A percentile compares a stretch with the other conserved stretches of the same genome.
Conservation (phyloP, 2,888 invertebrate species). For the Heliconius hortense region DNA sequence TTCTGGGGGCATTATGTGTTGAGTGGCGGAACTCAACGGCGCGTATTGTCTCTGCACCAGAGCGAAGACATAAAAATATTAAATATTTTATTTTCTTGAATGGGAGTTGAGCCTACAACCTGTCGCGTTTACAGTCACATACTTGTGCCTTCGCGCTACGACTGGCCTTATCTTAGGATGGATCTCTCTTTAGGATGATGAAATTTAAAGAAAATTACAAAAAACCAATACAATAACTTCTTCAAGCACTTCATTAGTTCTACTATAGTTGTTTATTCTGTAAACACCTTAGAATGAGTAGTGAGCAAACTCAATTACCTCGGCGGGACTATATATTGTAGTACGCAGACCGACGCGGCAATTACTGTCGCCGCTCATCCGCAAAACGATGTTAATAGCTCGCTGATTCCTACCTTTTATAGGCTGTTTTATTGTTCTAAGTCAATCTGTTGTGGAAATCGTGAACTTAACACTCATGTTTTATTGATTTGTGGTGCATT, state of each 20-base stretch:
- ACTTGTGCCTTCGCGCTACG: no score
- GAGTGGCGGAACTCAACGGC: no score
- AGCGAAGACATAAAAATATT: no score
- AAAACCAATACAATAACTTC: not conserved
- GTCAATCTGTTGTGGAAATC: conserved; percentile 33
- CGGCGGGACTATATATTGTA: conserved; percentile 73
- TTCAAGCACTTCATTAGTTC: conserved; percentile 1
- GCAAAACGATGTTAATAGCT: conserved; percentile 78
- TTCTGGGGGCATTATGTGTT: no score
- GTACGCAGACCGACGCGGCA: conserved; percentile 75
- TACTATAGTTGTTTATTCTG: conserved; percentile 22
- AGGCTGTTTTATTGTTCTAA: conserved; percentile 54
- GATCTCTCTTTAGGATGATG: no score
- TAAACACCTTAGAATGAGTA: conserved; percentile 39
- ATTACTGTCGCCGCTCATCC: conserved; percentile 81
- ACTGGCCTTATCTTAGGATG: no score
- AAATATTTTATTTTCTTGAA: no score
- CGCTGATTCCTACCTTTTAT: conserved; percentile 74
- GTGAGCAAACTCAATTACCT: conserved; percentile 72
- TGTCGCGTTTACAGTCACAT: no score
- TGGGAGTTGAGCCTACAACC: no score
- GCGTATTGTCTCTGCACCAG: no score
- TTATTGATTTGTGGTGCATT: not conserved
- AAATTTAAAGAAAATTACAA: no score
- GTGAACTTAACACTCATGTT: conserved; percentile 27